Evolutionary conservation across 2,888 invertebrate species (phyloP).

Genomic region (Stegophylla sp.): DNA sequence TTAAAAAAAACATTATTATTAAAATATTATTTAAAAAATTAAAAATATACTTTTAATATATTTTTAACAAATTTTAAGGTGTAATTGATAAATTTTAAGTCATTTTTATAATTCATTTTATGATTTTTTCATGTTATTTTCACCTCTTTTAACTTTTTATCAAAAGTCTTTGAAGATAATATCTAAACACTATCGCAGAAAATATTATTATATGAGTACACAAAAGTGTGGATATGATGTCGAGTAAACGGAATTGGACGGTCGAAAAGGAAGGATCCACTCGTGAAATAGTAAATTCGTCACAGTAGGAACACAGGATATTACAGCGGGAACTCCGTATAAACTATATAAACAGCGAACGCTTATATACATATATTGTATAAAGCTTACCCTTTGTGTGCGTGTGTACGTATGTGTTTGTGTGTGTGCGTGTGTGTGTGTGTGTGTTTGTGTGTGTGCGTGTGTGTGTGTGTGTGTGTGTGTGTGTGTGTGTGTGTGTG

Average conservation of each 20-base stretch:
- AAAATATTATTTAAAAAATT: too few species aligned
- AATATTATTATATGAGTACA: background rate
- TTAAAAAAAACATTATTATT: too few species aligned
- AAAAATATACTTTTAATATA: too few species aligned
- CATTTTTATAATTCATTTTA: too few species aligned
- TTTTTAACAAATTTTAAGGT: too few species aligned
- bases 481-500: background rate
- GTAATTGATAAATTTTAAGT: too few species aligned
- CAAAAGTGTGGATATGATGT: conserved; percentile 21
- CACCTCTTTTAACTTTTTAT: too few species aligned
- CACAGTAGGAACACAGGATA: conserved; percentile 35
- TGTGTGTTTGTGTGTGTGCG: background rate
- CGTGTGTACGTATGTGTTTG: background rate
- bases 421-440: background rate
- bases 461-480: background rate
- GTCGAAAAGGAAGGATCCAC: conserved; percentile 39
- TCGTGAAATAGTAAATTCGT: conserved; percentile 47
- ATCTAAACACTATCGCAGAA: too few species aligned
- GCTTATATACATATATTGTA: conserved; percentile 25
- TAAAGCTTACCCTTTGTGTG: conserved; percentile 27
- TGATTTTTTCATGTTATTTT: too few species aligned
- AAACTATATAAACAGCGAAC: background rate
- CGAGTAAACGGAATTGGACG: conserved; percentile 22
- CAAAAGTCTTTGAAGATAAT: too few species aligned
- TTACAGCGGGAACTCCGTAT: conserved; percentile 34